Base-by-base conservation (phyloP, 1,140 invertebrate genomes). In the Eriosoma lanigerum region DNA sequence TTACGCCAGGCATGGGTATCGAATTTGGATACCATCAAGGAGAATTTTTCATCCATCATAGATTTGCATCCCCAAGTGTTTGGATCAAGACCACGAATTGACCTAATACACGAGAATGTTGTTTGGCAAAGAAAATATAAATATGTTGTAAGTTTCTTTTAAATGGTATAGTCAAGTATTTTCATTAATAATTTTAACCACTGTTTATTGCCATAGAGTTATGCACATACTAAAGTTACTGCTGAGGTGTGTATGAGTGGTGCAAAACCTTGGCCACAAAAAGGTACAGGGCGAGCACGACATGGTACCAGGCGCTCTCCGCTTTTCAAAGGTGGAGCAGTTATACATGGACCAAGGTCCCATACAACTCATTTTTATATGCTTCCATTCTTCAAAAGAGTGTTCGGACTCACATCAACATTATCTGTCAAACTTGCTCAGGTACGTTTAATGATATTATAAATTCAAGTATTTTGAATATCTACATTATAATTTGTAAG, bases 181-280 rank as follows among this genome's bases (percentile, higher is more conserved):
- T 44, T 12, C 10, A 32, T 1, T 17, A 44, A n/a, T 0, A 21
- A 44, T 10, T 75, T 10, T 24, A 56, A 75, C 1, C 15, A 17
- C 0, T 2, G 2, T 38, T 54, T 21, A 54, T 81, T 24, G 1
- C 10, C n/a, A 46, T 32, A 89, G 88, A 89, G 88, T 82, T 93
- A 91, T 86, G 91, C 90, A 1, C 90, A 91, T 84, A 89, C 91
- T 9, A 92, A 93, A 86, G 90, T 90, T 1, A 87, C 93, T 80
- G 91, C 92, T 21, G 97, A 99, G 88, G 90, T 96, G 78, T 86
- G 89, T 68, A 96, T 96, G 76, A 94, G 95, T 80, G 95, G 93
- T 5, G 87, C 89, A 48, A 98, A 98, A 84, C 96, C 96, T 0
- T 97, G 96, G 94, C 94, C 93, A 10, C 98, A 99, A 85, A 99